Evolutionary conservation across 2,888 invertebrate species (phyloP).

Genomic region (Eledone cirrhosa): DNA sequence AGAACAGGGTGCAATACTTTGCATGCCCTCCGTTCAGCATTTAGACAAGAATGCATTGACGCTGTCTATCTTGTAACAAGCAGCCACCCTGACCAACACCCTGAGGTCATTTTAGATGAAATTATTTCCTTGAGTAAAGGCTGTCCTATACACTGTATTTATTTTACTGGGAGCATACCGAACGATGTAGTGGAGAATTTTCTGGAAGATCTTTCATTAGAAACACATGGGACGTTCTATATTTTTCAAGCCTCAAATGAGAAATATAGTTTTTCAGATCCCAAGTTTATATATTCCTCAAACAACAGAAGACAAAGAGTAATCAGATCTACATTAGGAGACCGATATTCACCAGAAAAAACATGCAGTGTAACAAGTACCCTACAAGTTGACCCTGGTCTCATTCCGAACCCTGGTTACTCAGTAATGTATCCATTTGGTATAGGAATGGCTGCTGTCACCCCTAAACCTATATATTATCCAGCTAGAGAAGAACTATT

Average conservation of each 20-base stretch:
- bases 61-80: slow-evolving; percentile 65
- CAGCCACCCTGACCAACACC: slow-evolving; percentile 63
- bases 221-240: slow-evolving; percentile 64
- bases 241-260: slow-evolving; percentile 57
- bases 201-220: slow-evolving; percentile 61
- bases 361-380: slow-evolving; percentile 56
- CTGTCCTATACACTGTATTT: slow-evolving; percentile 63
- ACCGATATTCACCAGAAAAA: slow-evolving; percentile 49
- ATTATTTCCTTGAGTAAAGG: slow-evolving; percentile 51
- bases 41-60: slow-evolving; percentile 58
- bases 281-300: slow-evolving; percentile 60
- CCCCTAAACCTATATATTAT: slow-evolving; percentile 12
- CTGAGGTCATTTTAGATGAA: slow-evolving; percentile 61
- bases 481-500: slow-evolving; percentile 42
- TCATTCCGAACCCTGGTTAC: background rate
- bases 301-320: slow-evolving; percentile 55
- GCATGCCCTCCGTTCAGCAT: slow-evolving; percentile 61
- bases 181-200: slow-evolving; percentile 60
- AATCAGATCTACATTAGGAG: slow-evolving; percentile 56
- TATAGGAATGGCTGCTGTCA: too few relatives aligned
- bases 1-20: slow-evolving; percentile 66
- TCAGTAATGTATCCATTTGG: slow-evolving; percentile 12
- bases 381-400: slow-evolving; percentile 52
- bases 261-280: slow-evolving; percentile 58
- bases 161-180: slow-evolving; percentile 54